A percentile compares a stretch with the other conserved stretches of the same genome.
Conservation (phyloP, 2,113 vertebrate genomes). For the Cromileptes altivelis region DNA sequence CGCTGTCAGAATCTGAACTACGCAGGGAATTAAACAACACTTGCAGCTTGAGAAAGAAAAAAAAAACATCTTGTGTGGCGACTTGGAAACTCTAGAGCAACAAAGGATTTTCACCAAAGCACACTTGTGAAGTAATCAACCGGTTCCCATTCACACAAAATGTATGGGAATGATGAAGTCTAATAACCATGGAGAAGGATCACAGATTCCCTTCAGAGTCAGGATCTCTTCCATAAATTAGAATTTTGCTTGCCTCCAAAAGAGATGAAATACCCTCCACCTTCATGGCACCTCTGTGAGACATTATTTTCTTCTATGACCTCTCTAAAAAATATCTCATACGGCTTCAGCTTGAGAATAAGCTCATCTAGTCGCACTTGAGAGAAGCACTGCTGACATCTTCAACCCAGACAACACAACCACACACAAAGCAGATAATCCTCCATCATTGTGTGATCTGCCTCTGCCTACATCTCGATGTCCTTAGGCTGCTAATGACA, state of each 20-base stretch:
- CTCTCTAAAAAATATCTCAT: background rate
- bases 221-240: background rate
- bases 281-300: background rate
- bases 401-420: background rate
- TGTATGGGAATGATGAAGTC: background rate
- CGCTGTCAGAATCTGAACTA: background rate
- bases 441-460: too few relatives aligned
- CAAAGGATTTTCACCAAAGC: background rate
- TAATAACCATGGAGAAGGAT: background rate
- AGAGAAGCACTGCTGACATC: background rate
- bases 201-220: background rate
- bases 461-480: conserved; percentile 1
- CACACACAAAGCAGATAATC: background rate
- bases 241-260: background rate
- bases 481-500: conserved; percentile 9
- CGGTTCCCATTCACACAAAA: background rate
- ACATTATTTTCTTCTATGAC: background rate
- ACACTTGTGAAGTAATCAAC: background rate
- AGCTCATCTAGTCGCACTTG: too few relatives aligned
- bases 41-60: background rate
- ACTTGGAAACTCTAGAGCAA: background rate
- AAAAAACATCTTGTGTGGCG: background rate
- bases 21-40: background rate
- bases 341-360: background rate
- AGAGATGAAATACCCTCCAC: background rate